A percentile compares a stretch with the other conserved stretches of the same genome.
phyloP scores from a whole-genome alignment of 92 coral and sea anemone species.

The Umimayanthus kanabou region DNA sequence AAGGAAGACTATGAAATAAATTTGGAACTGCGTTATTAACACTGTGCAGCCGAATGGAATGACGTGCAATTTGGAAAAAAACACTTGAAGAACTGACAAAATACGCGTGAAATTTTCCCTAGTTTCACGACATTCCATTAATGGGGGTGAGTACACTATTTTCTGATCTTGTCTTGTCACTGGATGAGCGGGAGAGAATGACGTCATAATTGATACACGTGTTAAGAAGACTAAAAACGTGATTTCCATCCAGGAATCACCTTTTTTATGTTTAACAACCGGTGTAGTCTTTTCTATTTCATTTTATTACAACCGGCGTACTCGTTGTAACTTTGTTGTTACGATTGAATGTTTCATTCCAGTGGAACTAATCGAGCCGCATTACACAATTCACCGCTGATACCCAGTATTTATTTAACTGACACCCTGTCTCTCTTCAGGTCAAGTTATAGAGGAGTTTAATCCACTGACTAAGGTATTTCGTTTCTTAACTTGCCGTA shows the following conservation, averaged over 20 bases:
- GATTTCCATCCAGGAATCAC: no score
- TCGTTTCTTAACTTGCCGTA: neutral
- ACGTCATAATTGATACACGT: slow-evolving; percentile 56
- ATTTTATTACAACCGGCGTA: neutral
- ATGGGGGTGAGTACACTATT: neutral
- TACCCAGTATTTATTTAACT: neutral
- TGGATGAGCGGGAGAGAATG: slow-evolving; percentile 73
- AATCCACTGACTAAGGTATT: slow-evolving; percentile 44
- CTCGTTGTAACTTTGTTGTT: neutral
- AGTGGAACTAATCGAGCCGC: neutral
- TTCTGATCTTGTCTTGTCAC: slow-evolving; percentile 59
- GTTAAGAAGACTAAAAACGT: no score
- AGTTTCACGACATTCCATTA: no score
- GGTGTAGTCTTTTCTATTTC: no score
- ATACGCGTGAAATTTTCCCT: no score
- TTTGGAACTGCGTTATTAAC: no score
- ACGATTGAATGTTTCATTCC: no score
- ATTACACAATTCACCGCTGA: neutral
- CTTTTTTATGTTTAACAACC: no score
- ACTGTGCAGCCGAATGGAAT: no score
- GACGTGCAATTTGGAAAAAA: no score
- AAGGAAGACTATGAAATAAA: no score
- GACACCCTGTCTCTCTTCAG: neutral
- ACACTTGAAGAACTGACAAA: no score
- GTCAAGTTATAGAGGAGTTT: slow-evolving; percentile 46